Evolutionary conservation across 2,797 vertebrate species (phyloP).

Genomic region (Sebastes reedi): DNA sequence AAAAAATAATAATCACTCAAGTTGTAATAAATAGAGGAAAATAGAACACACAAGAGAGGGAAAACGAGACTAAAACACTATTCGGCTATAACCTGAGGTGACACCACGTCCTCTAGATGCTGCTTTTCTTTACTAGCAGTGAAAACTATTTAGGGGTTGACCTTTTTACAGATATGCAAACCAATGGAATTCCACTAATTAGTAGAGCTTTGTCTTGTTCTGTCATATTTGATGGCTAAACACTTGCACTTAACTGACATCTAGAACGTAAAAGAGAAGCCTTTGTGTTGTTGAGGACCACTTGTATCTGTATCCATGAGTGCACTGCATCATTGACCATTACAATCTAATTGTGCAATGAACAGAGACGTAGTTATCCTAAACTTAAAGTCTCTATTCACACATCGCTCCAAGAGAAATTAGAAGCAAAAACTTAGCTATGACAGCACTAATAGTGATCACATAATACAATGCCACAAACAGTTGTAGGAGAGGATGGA

Average conservation of each 20-base stretch:
- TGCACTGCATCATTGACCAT: neutral
- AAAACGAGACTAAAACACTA: neutral
- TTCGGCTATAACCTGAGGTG: neutral
- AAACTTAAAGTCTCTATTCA: neutral
- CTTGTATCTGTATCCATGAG: neutral
- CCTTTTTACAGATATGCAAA: neutral
- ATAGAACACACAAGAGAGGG: neutral
- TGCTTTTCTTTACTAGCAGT: neutral
- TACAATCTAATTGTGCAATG: neutral
- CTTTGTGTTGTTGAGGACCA: neutral
- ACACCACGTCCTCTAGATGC: neutral
- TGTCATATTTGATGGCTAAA: slow-evolving; percentile 11
- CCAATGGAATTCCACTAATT: neutral
- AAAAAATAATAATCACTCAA: neutral
- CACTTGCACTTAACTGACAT: slow-evolving; percentile 15
- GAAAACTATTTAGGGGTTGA: neutral
- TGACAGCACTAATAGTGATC: neutral
- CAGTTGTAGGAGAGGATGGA: neutral
- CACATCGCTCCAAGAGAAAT: neutral
- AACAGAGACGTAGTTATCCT: neutral
- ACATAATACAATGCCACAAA: neutral
- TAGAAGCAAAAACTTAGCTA: neutral
- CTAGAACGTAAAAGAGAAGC: slow-evolving; percentile 7
- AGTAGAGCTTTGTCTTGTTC: neutral
- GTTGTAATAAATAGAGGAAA: neutral